Base-by-base conservation (phyloP, 2,797 vertebrate genomes). In the Cetoscarus ocellatus region DNA sequence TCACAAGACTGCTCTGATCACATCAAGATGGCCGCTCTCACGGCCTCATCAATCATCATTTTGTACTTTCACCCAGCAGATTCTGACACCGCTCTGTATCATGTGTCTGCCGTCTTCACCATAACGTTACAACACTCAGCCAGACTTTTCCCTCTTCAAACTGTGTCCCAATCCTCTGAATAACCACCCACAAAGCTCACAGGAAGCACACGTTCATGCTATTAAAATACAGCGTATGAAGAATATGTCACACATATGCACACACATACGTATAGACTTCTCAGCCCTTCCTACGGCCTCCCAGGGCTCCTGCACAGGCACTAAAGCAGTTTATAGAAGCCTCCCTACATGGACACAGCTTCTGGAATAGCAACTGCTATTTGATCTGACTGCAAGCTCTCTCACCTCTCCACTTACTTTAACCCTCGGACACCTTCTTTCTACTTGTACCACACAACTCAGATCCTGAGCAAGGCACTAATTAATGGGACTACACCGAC, bases 351-450 rank as follows among this genome's bases (percentile, higher is more conserved):
- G 94, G 95, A 83, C 93, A 95, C 87, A 39, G 90, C 92, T 93
- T 95, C 95, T 95, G 94, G 95, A 95, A 96, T 95, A 95, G 94
- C 72, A 94, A 93, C 94, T 93, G 95, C 89, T 87, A 94, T 92
- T 86, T 71, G 95, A 94, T 93, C 89, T 90, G 85, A 84, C 79
- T 75, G 85, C 78, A 56, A 57, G 57, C 75, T 75, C 83, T 79
- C 80, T 85, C 85, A 78, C 84, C 83, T 93, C 90, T 92, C 89
- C 71, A 35, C 88, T 90, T 90, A 86, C 79, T 75, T 55, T 62
- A 70, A 67, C 79, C 70, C 75, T 64, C 56, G 11, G 72, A 69
- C 75, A 77, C 79, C 83, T 70, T 62, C 76, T 65, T 70, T 38
- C 61, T 7, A 9, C 70, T 61, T 12, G 35, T 8, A 66, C 8